A percentile compares a stretch with the other conserved stretches of the same genome.
Evolutionary conservation across 2,888 invertebrate species (phyloP).

Genomic region (Diaperis boleti): DNA sequence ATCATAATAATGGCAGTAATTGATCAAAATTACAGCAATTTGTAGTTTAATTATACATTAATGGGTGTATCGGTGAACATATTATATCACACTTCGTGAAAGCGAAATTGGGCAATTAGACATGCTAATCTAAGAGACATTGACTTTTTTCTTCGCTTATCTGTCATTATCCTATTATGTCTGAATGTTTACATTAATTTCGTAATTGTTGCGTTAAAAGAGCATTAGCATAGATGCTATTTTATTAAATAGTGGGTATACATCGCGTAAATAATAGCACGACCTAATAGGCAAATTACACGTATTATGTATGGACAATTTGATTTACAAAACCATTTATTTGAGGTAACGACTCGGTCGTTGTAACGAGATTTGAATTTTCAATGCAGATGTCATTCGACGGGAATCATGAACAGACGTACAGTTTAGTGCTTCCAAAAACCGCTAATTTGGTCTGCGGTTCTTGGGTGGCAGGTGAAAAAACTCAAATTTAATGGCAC

Average conservation of each 20-base stretch:
- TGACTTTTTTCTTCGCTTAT: constrained; percentile 54
- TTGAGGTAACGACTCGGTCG: background rate
- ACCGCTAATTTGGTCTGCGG: constrained; percentile 29
- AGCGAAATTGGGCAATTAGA: constrained; percentile 58
- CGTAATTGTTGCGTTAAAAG: constrained; percentile 50
- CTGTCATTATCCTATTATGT: constrained; percentile 62
- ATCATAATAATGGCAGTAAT: constrained; percentile 57
- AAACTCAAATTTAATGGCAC: constrained; percentile 23
- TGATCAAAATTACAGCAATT: constrained; percentile 66
- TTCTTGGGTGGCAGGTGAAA: constrained; percentile 30
- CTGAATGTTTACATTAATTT: constrained; percentile 51
- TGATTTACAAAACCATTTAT: constrained; percentile 1
- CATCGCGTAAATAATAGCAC: constrained; percentile 37
- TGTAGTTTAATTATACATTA: constrained; percentile 64
- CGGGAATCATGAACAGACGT: background rate
- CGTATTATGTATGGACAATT: constrained; percentile 16
- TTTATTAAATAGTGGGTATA: constrained; percentile 43
- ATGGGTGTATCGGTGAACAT: constrained; percentile 57
- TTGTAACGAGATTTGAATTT: constrained; percentile 1
- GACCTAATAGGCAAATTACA: constrained; percentile 15
- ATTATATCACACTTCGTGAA: constrained; percentile 61
- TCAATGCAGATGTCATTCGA: constrained; percentile 16
- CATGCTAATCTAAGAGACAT: constrained; percentile 62
- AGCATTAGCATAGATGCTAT: constrained; percentile 48
- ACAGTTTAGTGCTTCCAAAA: background rate